Conservation (phyloP, 2,888 invertebrate species). For the Torymus texanus region DNA sequence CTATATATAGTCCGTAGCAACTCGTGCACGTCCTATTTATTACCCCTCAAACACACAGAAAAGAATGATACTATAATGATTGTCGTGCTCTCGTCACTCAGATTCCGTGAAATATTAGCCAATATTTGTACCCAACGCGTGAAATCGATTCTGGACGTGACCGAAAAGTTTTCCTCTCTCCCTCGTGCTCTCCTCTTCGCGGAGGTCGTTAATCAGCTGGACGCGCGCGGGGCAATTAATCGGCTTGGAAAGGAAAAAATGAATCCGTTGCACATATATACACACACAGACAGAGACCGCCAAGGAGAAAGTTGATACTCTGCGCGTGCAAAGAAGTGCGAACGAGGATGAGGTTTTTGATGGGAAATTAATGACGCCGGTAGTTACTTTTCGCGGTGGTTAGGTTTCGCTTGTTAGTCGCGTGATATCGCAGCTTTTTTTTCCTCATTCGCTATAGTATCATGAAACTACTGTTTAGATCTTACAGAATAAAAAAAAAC, state of each 20-base stretch:
- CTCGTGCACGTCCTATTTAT: slow-evolving; percentile 33
- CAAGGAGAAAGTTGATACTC: slow-evolving; percentile 37
- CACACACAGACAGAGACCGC: not conserved
- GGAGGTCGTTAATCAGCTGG: slow-evolving; percentile 31
- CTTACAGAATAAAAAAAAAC: not conserved
- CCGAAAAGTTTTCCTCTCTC: too few relatives aligned
- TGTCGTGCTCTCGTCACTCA: slow-evolving; percentile 2
- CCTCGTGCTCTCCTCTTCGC: too few relatives aligned
- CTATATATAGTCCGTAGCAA: slow-evolving; percentile 6
- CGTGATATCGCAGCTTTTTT: not conserved
- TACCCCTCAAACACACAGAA: not conserved
- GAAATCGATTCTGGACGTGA: not conserved
- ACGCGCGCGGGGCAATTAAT: slow-evolving; percentile 34
- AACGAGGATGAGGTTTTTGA: slow-evolving; percentile 30
- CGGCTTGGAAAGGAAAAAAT: slow-evolving; percentile 29
- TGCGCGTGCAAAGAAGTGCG: slow-evolving; percentile 20
- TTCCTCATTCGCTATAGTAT: too few relatives aligned
- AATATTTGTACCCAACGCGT: slow-evolving; percentile 32
- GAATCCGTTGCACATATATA: not conserved
- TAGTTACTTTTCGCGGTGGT: slow-evolving; percentile 22
- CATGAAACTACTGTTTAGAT: too few relatives aligned
- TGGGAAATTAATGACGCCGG: slow-evolving; percentile 36
- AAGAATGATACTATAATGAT: not conserved
- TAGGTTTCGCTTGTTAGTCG: slow-evolving; percentile 10
- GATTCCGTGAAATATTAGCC: slow-evolving; percentile 27